Percentiles rank a stretch among this genome's conserved stretches.
phyloP scores from a whole-genome alignment of 1,140 invertebrate genomes.

The Caerostris extrusa region DNA sequence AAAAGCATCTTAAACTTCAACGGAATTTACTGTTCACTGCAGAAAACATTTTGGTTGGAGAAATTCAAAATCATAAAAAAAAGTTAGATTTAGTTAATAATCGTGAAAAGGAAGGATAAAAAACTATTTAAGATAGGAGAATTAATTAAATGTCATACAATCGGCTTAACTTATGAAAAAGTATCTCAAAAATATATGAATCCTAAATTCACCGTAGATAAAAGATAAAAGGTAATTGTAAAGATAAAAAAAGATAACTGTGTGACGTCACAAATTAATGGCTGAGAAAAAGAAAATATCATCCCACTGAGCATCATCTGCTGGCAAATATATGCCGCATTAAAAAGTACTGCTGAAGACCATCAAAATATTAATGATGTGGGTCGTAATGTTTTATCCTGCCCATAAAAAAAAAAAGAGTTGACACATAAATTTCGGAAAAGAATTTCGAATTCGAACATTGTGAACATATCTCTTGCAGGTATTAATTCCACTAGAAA shows the following conservation, averaged over 20 bases:
- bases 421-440: conserved; percentile 44
- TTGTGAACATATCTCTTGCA: not conserved
- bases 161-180: too few relatives aligned
- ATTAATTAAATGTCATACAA: too few relatives aligned
- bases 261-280: not conserved
- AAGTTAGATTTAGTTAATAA: too few relatives aligned
- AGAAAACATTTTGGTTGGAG: too few relatives aligned
- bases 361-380: conserved; percentile 62
- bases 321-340: not conserved
- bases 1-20: too few relatives aligned
- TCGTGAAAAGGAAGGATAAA: too few relatives aligned
- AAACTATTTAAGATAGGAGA: too few relatives aligned
- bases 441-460: conserved; percentile 13
- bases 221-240: too few relatives aligned
- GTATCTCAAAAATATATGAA: too few relatives aligned
- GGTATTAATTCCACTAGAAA: not conserved
- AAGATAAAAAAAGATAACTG: not conserved
- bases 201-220: not conserved
- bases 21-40: too few relatives aligned
- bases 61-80: too few relatives aligned
- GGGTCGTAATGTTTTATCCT: conserved; percentile 45
- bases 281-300: not conserved
- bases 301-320: not conserved
- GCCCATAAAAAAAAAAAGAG: conserved; percentile 52
- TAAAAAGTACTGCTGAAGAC: not conserved